Evolutionary conservation across 1,140 invertebrate species (phyloP), one percentile per base, ranked within the genome.

Genomic region (Condylostylus longicornis): DNA sequence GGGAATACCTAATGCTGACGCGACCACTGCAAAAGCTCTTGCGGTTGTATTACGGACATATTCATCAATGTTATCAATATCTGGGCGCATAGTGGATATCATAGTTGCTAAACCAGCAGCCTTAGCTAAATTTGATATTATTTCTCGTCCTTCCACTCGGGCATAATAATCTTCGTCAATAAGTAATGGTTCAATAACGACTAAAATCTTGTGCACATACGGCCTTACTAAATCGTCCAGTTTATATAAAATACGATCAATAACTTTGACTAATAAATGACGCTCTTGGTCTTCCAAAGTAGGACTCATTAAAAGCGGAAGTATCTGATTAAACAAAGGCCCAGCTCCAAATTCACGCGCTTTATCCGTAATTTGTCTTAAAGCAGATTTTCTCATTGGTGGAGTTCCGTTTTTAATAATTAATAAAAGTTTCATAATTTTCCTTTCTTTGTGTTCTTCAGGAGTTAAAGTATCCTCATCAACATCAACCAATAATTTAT

Each of bases 91-190:
- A 0, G 95, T 98, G 1, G 95, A 98, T 51, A 99, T 99, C 96
- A 99, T 99, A 7, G 96, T 99, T 1, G 96, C 96, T 18, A 99
- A 68, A 41, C 96, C 96, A n/a, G 96, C 96, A 14, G 96, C 96
- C 68, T 99, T 99, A 0, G 96, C 94, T 48, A 99, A 69, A 68
- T 99, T 99, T 0, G 94, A 98, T 52, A 99, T 99, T 43, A 99
- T 99, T 66, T 99, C 96, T 59, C 96, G 72, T 36, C 95, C 94
- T 67, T 99, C 96, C 5, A 98, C 95, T 58, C 96, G 80, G 27
- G 96, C 95, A 65, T 98, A 99, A 61, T 99, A 99, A 66, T 99
- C 96, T 73, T 99, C 96, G 62, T 99, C 96, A 61, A 99, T 99
- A 5, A 99, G 66, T 21, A 99, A 64, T 1, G 96, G 96, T 66